Conservation (phyloP, 2,888 invertebrate genomes). For the Cistogaster globosa region DNA sequence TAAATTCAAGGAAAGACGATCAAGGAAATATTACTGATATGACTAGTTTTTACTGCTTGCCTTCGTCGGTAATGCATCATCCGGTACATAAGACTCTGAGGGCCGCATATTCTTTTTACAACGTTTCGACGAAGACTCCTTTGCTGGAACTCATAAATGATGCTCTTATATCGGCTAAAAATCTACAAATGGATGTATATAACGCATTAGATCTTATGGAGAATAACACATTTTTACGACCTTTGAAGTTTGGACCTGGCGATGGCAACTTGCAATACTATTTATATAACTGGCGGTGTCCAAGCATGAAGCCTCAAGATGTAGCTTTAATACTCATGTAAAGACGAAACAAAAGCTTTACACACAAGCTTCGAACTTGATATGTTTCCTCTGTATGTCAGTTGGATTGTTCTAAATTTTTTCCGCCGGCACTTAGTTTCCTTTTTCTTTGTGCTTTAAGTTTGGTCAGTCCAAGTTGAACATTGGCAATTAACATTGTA, state of each 20-base stretch:
- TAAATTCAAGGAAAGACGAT: conserved; percentile 86
- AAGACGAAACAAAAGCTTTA: conserved; percentile 38
- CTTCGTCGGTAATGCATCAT: conserved; percentile 99
- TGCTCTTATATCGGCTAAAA: conserved; percentile 97
- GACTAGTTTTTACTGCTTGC: conserved; percentile 98
- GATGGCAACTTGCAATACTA: conserved; percentile 99
- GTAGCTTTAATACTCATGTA: conserved; percentile 91
- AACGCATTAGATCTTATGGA: conserved; percentile 99
- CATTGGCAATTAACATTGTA: conserved; percentile 86
- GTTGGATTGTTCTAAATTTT: conserved; percentile 25
- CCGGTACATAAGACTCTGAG: conserved; percentile 95
- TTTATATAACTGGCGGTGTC: conserved; percentile 99
- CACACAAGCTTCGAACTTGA: neutral
- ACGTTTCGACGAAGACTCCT: conserved; percentile 93
- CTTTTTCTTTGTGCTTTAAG: conserved; percentile 8
- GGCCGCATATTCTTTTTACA: conserved; percentile 99
- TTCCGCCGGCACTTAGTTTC: conserved; percentile 6
- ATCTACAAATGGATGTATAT: conserved; percentile 98
- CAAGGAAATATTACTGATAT: conserved; percentile 93
- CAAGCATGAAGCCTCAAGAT: conserved; percentile 94
- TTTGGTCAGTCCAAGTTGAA: conserved; percentile 6
- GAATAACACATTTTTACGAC: conserved; percentile 96
- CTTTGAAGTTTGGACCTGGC: conserved; percentile 98
- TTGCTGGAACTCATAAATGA: conserved; percentile 98
- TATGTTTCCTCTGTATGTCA: conserved; percentile 38